A percentile compares a stretch with the other conserved stretches of the same genome.
Evolutionary conservation across 1,140 invertebrate genomes (phyloP).

Genomic region (Mizuhopecten yessoensis): DNA sequence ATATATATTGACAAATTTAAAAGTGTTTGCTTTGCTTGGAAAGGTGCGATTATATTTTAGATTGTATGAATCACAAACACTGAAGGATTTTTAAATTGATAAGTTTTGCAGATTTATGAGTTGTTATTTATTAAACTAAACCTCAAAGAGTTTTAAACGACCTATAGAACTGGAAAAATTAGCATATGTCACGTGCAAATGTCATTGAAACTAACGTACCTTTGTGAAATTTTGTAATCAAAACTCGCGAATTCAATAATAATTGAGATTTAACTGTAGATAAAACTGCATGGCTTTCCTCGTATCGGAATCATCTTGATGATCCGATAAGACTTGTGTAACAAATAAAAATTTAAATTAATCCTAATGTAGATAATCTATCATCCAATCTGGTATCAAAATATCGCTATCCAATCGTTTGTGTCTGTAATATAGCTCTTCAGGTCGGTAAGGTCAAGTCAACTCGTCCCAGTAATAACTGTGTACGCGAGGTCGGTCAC

Average conservation of each 20-base stretch:
- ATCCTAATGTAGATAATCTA: slow-evolving; percentile 3
- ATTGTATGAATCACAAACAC: not conserved
- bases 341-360: slow-evolving; percentile 21
- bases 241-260: slow-evolving; percentile 15
- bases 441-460: not conserved
- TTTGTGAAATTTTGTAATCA: not conserved
- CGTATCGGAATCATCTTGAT: slow-evolving; percentile 2
- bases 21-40: not conserved
- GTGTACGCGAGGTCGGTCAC: not conserved
- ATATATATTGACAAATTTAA: not conserved
- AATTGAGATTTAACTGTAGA: not conserved
- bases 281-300: not conserved
- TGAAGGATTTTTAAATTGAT: not conserved
- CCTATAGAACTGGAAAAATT: not conserved
- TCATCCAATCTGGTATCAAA: not conserved
- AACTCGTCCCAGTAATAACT: not conserved
- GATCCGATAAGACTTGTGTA: slow-evolving; percentile 9
- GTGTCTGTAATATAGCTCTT: not conserved
- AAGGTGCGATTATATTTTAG: not conserved
- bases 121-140: slow-evolving; percentile 16
- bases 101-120: slow-evolving; percentile 35
- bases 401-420: slow-evolving; percentile 4
- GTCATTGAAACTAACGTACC: not conserved
- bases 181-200: not conserved
- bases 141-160: slow-evolving; percentile 38